phyloP scores from a whole-genome alignment of 1,140 invertebrate genomes.

The Chrysomallon squamiferum region DNA sequence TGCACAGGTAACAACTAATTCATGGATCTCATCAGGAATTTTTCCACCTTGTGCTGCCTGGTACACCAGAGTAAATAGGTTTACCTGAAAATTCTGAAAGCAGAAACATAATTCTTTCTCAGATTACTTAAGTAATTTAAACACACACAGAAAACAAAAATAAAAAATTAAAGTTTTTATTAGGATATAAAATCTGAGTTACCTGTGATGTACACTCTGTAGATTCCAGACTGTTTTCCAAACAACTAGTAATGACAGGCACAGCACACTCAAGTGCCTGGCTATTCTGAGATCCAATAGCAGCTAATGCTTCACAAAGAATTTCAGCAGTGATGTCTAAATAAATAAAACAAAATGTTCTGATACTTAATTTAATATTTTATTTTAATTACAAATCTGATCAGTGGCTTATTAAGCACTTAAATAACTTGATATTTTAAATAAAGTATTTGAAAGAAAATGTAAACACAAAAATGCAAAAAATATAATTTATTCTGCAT shows the following conservation, averaged over 20 bases:
- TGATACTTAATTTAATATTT: too few species aligned
- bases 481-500: too few species aligned
- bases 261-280: constrained; percentile 7
- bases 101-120: too few species aligned
- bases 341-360: not conserved
- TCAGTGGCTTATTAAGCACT: too few species aligned
- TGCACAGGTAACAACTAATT: constrained; percentile 61
- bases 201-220: not conserved
- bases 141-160: too few species aligned
- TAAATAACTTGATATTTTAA: too few species aligned
- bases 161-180: too few species aligned
- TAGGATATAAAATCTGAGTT: not conserved
- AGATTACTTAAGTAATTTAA: too few species aligned
- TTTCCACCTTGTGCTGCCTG: constrained; percentile 71
- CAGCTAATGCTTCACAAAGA: constrained; percentile 14
- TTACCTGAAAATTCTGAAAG: constrained; percentile 64
- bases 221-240: not conserved
- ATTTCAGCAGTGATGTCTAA: constrained; percentile 14
- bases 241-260: constrained; percentile 5
- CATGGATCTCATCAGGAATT: constrained; percentile 38
- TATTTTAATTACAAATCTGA: too few species aligned
- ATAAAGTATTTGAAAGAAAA: too few species aligned
- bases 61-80: constrained; percentile 81
- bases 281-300: constrained; percentile 11
- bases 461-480: too few species aligned